Conservation (phyloP, 1,140 invertebrate species). For the Myzus persicae region DNA sequence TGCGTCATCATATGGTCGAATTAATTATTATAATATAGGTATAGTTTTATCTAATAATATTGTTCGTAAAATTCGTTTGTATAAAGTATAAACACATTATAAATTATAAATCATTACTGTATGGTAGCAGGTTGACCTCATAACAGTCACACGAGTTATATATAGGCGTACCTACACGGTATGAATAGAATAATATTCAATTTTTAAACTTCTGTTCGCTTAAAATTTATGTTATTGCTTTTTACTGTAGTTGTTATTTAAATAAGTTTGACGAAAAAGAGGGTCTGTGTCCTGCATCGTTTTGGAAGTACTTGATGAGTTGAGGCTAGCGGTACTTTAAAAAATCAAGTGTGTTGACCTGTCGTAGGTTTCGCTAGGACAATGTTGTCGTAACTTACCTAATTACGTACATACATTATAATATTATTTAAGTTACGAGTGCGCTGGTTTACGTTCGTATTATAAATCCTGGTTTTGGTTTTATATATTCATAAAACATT, state of each 20-base stretch:
- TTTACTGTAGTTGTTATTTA: slow-evolving; percentile 6
- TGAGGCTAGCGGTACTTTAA: neutral
- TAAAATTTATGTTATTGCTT: neutral
- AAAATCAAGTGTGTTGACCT: slow-evolving; percentile 17
- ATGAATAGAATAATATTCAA: neutral
- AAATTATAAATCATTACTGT: neutral
- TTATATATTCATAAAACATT: slow-evolving; percentile 18
- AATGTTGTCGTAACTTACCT: neutral
- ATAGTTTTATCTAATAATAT: neutral
- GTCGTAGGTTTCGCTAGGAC: neutral
- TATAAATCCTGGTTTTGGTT: slow-evolving; percentile 27
- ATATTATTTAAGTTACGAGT: neutral
- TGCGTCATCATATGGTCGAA: neutral
- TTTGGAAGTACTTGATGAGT: neutral
- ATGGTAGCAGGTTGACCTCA: neutral
- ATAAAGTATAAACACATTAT: neutral
- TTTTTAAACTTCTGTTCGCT: slow-evolving; percentile 30
- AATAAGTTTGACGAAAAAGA: neutral
- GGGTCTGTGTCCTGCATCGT: neutral
- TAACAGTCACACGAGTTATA: neutral
- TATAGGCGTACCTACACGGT: neutral
- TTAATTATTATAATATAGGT: neutral
- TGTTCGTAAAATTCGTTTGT: neutral
- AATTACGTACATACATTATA: neutral
- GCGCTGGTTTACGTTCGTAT: too few relatives aligned